These are phyloP conservation scores for Polypedilum vanderplanki DNA, from an alignment of 1,140 invertebrate species.

Conservation along the genomic window DNA sequence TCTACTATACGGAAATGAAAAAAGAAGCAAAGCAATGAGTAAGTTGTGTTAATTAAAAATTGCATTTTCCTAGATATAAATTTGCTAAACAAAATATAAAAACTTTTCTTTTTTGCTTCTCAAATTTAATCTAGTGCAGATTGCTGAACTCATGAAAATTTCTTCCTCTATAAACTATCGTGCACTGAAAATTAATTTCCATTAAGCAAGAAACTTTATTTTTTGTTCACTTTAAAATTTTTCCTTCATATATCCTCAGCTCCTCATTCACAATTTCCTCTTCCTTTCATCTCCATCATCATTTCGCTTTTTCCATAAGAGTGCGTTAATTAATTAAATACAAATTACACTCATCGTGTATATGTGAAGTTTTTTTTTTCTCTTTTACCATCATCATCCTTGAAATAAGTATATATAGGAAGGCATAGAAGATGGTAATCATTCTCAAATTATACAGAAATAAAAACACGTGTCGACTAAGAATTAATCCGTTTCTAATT, in stretches of 20 bases:
- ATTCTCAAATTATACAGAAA: background rate
- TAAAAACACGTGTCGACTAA: conserved; percentile 4
- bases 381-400: background rate
- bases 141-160: conserved; percentile 3
- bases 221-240: background rate
- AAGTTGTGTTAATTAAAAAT: conserved; percentile 20
- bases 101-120: too few species aligned
- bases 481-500: background rate
- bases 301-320: background rate
- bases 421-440: background rate
- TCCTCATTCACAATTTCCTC: background rate
- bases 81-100: too few species aligned
- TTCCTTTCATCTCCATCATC: background rate
- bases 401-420: background rate
- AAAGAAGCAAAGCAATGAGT: background rate
- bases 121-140: too few species aligned
- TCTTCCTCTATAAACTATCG: background rate
- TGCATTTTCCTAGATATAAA: background rate
- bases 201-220: conserved; percentile 16
- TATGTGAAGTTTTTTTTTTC: background rate
- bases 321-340: conserved; percentile 26
- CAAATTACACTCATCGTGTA: background rate
- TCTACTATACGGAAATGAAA: too few species aligned
- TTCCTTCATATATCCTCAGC: background rate
- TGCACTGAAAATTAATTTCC: conserved; percentile 22